Base-by-base conservation (phyloP, 1,140 invertebrate genomes). In the Propsilocerus akamusi region DNA sequence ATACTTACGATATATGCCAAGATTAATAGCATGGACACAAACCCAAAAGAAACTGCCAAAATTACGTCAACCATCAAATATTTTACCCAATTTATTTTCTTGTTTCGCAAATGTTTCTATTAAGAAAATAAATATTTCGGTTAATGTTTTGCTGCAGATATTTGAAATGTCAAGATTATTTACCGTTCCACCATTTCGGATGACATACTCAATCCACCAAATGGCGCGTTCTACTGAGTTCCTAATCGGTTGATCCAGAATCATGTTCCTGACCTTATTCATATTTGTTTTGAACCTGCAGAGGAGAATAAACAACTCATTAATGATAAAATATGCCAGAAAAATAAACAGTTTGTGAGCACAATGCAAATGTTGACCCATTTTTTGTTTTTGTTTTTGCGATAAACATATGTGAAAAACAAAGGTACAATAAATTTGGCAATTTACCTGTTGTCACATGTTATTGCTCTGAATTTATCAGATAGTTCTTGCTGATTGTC, bases 121-220 rank as follows among this genome's bases (percentile, higher is more conserved):
- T 30, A 12, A n/a, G 14, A 30, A 30, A 12, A 30, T 7, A 30
- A 30, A 30, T n/a, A n/a, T n/a, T n/a, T n/a, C n/a, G n/a, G n/a
- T n/a, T n/a, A n/a, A n/a, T n/a, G n/a, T n/a, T n/a, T n/a, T n/a
- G n/a, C n/a, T n/a, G n/a, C n/a, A n/a, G n/a, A n/a, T n/a, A n/a
- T n/a, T n/a, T n/a, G n/a, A n/a, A n/a, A n/a, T n/a, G 28, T 30
- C 14, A 12, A 68, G 54, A 57, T 67, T 61, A 28, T 57, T 53
- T 4, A 30, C 28, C 7, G 61, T 59, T 11, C 65, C 65, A 54
- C 64, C 64, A 51, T 70, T 58, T 17, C 69, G 56, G 26, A 72
- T 56, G 12, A 70, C 64, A 54, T 69, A 68, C 53, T 72, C 71
- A 0, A 67, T 69, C 69, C 68, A 72, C 66, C 68, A 72, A 50